A percentile compares a stretch with the other conserved stretches of the same genome.
phyloP scores from a whole-genome alignment of 2,113 vertebrate species.

The Amblyopsis rosae region DNA sequence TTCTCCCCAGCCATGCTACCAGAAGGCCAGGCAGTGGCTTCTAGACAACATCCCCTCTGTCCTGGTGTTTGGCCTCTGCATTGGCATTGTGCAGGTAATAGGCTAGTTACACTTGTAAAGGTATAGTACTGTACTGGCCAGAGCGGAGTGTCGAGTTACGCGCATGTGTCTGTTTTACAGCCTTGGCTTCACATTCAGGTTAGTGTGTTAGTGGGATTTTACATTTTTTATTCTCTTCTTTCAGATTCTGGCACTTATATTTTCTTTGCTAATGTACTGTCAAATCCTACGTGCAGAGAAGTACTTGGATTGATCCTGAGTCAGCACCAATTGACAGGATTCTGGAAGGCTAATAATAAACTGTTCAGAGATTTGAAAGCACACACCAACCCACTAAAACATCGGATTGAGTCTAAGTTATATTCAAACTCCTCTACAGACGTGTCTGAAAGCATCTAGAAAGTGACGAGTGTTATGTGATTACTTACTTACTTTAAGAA shows the following conservation, averaged over 20 bases:
- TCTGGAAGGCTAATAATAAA: background rate
- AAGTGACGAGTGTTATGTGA: no score
- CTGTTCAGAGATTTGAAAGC: background rate
- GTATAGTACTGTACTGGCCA: no score
- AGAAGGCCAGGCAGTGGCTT: conserved; percentile 81
- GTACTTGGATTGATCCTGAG: conserved; percentile 71
- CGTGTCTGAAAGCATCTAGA: no score
- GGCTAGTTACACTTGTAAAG: background rate
- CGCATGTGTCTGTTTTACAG: no score
- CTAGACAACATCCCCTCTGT: conserved; percentile 80
- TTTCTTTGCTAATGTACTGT: conserved; percentile 86
- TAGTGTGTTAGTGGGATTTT: no score
- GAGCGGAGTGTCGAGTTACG: no score
- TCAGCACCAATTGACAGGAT: background rate
- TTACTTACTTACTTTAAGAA: no score
- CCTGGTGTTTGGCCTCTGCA: conserved; percentile 81
- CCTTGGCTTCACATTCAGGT: no score
- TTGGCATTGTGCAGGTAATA: conserved; percentile 82
- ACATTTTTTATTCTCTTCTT: background rate
- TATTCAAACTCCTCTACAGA: no score
- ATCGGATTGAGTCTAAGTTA: no score
- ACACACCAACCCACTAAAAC: background rate
- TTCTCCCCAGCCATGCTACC: conserved; percentile 77
- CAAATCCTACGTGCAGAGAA: conserved; percentile 81
- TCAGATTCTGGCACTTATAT: conserved; percentile 81